phyloP scores from a whole-genome alignment of 2,888 invertebrate species.

The Perizoma flavofasciatum region DNA sequence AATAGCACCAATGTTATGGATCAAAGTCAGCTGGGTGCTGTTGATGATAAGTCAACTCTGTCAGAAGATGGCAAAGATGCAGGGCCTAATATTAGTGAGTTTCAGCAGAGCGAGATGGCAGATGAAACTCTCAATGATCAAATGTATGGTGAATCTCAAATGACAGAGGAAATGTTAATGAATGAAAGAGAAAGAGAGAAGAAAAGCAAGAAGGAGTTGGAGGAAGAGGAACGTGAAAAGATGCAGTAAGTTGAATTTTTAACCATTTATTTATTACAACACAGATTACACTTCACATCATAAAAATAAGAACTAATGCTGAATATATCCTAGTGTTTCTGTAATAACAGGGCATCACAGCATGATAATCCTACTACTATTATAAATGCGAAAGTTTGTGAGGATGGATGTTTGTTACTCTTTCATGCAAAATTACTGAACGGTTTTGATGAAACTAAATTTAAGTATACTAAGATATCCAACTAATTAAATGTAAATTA shows the following conservation, averaged over 20 bases:
- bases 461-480: too few relatives aligned
- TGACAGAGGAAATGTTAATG: slow-evolving; percentile 70
- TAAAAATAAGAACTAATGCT: too few relatives aligned
- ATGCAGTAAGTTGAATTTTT: slow-evolving; percentile 91
- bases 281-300: too few relatives aligned
- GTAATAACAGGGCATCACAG: too few relatives aligned
- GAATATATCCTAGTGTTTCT: too few relatives aligned
- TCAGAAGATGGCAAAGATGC: slow-evolving; percentile 50
- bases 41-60: slow-evolving; percentile 49
- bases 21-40: slow-evolving; percentile 45
- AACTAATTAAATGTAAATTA: too few relatives aligned
- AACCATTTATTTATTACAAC: neutral
- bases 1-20: slow-evolving; percentile 57
- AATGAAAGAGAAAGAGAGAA: slow-evolving; percentile 86
- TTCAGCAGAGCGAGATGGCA: slow-evolving; percentile 59
- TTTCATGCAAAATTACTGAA: too few relatives aligned
- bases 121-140: slow-evolving; percentile 31
- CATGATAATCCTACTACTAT: too few relatives aligned
- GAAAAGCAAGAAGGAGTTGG: slow-evolving; percentile 91
- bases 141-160: slow-evolving; percentile 60
- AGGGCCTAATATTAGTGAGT: slow-evolving; percentile 59
- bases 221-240: slow-evolving; percentile 97
- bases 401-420: too few relatives aligned
- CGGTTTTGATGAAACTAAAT: too few relatives aligned
- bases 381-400: too few relatives aligned